phyloP scores from a whole-genome alignment of 2,113 vertebrate genomes.

The Neomonachus schauinslandi region DNA sequence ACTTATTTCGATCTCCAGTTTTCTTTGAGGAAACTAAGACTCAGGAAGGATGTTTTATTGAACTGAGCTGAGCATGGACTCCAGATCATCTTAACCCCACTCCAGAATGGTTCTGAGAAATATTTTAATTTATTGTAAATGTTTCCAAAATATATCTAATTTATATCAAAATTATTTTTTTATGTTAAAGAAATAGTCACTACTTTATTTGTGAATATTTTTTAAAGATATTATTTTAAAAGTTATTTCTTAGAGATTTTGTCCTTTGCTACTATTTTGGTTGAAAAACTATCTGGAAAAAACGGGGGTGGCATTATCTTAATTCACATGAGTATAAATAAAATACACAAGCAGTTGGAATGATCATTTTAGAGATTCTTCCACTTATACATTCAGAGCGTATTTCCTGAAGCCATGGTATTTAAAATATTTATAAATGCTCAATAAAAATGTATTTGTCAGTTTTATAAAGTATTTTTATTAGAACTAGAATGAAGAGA shows the following conservation, averaged over 20 bases:
- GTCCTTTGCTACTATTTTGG: background rate
- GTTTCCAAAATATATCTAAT: background rate
- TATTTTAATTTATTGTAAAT: background rate
- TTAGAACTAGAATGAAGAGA: background rate
- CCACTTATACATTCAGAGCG: background rate
- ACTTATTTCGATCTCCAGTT: background rate
- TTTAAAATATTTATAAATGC: slow-evolving; percentile 33
- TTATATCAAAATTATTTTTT: background rate
- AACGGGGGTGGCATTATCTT: background rate
- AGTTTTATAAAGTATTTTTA: background rate
- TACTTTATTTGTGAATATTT: background rate
- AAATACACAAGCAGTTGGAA: background rate
- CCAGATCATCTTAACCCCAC: background rate
- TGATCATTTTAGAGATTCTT: background rate
- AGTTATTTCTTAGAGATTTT: background rate
- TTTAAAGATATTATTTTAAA: background rate
- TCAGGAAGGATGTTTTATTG: background rate
- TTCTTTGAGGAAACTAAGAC: background rate
- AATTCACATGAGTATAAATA: background rate
- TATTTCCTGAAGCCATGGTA: background rate
- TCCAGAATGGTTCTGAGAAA: background rate
- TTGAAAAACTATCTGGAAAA: background rate
- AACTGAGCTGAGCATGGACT: background rate
- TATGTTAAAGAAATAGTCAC: background rate
- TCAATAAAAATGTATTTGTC: background rate